Conservation (phyloP, 2,797 vertebrate genomes). For the Gymnodraco acuticeps region DNA sequence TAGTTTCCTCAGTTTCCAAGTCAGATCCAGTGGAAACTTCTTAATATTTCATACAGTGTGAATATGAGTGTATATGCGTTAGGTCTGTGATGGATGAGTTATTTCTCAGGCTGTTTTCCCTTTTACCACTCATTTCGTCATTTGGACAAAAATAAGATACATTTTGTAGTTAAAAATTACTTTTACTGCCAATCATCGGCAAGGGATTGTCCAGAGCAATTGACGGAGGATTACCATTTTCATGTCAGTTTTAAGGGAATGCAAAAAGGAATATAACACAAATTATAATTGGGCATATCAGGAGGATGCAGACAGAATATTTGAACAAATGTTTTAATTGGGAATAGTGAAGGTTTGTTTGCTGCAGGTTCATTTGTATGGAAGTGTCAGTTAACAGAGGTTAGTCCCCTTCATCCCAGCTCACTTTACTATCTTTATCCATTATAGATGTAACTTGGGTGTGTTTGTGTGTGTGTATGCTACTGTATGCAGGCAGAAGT, state of each 20-base stretch:
- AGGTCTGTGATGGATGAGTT: not conserved
- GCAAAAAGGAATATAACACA: not conserved
- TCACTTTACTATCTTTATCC: slow-evolving; percentile 2
- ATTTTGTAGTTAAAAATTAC: not conserved
- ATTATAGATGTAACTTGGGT: slow-evolving; percentile 17
- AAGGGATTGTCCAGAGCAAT: not conserved
- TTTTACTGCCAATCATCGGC: not conserved
- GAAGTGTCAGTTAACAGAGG: not conserved
- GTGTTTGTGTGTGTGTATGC: not conserved
- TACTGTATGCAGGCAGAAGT: slow-evolving; percentile 13
- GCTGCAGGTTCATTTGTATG: not conserved
- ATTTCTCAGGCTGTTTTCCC: not conserved
- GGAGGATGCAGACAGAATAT: slow-evolving; percentile 5
- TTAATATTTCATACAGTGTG: not conserved
- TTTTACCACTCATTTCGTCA: not conserved
- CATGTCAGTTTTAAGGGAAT: not conserved
- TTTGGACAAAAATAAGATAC: not conserved
- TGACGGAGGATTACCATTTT: not conserved
- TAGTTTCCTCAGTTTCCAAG: slow-evolving; percentile 8
- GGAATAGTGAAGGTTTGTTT: not conserved
- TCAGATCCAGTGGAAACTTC: not conserved
- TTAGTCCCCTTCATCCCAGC: slow-evolving; percentile 8
- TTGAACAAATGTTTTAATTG: not conserved
- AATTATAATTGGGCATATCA: not conserved
- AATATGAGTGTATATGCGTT: not conserved